These are phyloP conservation scores for Oreochromis aureus DNA, from an alignment of 2,113 vertebrate genomes.

Conservation along the genomic window DNA sequence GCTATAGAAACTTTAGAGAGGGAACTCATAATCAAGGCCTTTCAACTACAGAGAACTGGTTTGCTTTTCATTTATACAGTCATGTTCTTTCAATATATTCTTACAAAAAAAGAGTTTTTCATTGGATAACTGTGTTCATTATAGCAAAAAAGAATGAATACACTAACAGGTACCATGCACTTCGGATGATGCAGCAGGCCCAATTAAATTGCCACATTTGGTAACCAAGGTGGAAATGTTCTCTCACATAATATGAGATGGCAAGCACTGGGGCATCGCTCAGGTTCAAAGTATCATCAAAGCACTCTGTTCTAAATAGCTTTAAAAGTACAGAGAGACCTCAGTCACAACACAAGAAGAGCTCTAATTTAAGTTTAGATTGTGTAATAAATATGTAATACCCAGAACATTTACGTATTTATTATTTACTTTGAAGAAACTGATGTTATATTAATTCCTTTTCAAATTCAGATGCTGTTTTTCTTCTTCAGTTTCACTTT, in stretches of 20 bases:
- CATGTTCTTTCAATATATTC: background rate
- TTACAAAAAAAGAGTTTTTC: background rate
- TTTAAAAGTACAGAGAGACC: background rate
- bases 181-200: background rate
- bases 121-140: background rate
- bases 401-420: background rate
- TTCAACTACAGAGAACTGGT: background rate
- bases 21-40: background rate
- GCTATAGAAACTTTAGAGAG: background rate
- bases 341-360: background rate
- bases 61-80: background rate
- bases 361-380: background rate
- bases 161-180: background rate
- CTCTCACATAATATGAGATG: background rate
- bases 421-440: background rate
- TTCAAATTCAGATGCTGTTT: background rate
- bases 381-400: background rate
- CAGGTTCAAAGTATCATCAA: background rate
- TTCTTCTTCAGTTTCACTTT: background rate
- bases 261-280: background rate
- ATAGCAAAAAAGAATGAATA: background rate
- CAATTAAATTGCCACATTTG: background rate
- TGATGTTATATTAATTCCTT: background rate
- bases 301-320: background rate
- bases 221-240: slow-evolving; percentile 1